Evolutionary conservation across 2,113 vertebrate species (phyloP).

Genomic region (Triplophysa tibetana): DNA sequence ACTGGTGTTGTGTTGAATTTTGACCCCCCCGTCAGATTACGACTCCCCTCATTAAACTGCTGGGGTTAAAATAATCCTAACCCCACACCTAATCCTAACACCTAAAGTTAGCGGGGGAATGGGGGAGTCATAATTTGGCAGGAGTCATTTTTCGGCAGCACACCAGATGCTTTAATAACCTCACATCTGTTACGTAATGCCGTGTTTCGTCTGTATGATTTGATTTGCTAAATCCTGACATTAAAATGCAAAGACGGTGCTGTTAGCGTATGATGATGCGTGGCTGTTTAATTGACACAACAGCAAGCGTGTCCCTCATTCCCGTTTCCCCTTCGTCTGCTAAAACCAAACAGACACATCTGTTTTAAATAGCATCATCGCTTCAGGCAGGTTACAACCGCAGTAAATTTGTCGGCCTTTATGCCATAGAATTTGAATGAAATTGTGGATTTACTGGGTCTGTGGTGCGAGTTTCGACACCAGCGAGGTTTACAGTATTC

Average conservation of each 20-base stretch:
- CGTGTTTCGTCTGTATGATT: background rate
- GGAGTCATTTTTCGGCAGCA: no score
- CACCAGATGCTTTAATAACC: background rate
- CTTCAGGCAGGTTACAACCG: conserved; percentile 28
- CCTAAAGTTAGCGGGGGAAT: no score
- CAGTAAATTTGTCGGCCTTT: background rate
- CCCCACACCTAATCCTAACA: no score
- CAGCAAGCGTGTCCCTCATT: conserved; percentile 4
- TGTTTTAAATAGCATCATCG: conserved; percentile 23
- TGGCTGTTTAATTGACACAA: background rate
- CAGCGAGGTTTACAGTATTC: background rate
- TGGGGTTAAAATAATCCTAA: no score
- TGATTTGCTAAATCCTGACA: background rate
- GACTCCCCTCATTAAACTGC: no score
- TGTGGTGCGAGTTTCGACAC: conserved; percentile 8
- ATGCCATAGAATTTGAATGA: background rate
- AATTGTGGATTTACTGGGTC: background rate
- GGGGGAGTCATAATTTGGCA: no score
- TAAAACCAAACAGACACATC: conserved; percentile 10
- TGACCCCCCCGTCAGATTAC: no score
- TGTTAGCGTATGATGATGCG: background rate
- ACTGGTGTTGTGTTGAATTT: no score
- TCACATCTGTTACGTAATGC: background rate
- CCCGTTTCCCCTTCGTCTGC: background rate
- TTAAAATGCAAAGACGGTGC: background rate